Evolutionary conservation across 1,140 invertebrate genomes (phyloP).

Genomic region (Saccostrea cuccullata): DNA sequence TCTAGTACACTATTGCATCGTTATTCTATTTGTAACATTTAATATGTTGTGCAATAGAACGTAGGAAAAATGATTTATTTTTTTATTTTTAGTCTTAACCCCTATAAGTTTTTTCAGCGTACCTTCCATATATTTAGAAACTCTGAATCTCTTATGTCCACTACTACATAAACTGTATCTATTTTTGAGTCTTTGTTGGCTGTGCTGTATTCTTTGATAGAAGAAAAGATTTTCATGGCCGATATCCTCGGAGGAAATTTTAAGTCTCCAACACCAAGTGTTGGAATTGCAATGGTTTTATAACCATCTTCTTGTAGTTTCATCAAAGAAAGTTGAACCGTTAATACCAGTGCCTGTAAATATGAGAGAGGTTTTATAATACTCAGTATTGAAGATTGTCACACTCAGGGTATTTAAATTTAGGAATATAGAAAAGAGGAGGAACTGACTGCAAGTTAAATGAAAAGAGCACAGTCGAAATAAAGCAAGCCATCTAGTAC

Average conservation of each 20-base stretch:
- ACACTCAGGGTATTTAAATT: too few relatives aligned
- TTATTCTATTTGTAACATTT: too few relatives aligned
- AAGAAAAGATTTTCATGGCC: not conserved
- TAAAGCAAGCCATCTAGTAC: too few relatives aligned
- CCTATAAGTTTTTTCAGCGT: not conserved
- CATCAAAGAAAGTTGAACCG: not conserved
- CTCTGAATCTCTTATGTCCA: not conserved
- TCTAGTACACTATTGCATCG: not conserved
- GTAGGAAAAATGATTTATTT: too few relatives aligned
- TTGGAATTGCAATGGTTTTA: conserved; percentile 26
- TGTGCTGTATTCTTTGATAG: not conserved
- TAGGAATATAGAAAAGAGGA: too few relatives aligned
- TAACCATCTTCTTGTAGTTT: not conserved
- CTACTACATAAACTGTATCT: not conserved
- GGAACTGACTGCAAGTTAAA: too few relatives aligned
- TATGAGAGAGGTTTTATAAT: not conserved
- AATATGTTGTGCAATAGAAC: too few relatives aligned
- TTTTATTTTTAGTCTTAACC: too few relatives aligned
- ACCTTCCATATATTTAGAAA: conserved; percentile 33
- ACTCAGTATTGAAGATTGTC: not conserved
- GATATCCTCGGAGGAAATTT: not conserved
- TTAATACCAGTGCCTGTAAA: not conserved
- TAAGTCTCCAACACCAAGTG: conserved; percentile 29
- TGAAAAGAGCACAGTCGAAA: too few relatives aligned
- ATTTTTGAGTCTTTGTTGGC: not conserved